phyloP scores from a whole-genome alignment of 2,113 vertebrate species.

The Crotophaga sulcirostris region DNA sequence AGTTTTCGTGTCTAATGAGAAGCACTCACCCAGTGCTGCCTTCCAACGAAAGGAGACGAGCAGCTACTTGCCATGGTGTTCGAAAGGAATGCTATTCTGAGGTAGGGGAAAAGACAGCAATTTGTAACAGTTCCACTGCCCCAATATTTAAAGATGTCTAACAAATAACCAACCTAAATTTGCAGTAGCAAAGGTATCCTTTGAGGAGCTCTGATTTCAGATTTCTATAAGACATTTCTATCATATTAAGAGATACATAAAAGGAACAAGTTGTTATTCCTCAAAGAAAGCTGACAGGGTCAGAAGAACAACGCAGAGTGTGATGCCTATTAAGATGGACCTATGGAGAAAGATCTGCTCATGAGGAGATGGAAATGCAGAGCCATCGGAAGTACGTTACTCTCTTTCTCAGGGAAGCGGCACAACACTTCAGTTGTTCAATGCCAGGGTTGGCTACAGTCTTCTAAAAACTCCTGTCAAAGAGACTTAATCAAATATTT shows the following conservation, averaged over 20 bases:
- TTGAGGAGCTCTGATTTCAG: slow-evolving; percentile 2
- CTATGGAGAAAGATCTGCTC: neutral
- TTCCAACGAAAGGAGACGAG: slow-evolving; percentile 87
- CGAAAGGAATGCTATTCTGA: slow-evolving; percentile 99
- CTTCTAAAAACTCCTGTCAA: neutral
- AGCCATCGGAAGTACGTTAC: neutral
- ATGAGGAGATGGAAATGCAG: slow-evolving; percentile 1
- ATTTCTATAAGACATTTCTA: neutral
- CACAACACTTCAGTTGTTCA: neutral
- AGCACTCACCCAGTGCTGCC: slow-evolving; percentile 88
- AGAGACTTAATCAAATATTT: neutral
- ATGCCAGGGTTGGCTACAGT: neutral
- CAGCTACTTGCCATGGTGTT: slow-evolving; percentile 97
- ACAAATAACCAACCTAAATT: slow-evolving; percentile 29
- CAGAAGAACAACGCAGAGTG: neutral
- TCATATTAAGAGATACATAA: neutral
- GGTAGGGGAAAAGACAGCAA: slow-evolving; percentile 85
- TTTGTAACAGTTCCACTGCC: slow-evolving; percentile 73
- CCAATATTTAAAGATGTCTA: slow-evolving; percentile 34
- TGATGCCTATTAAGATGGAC: slow-evolving; percentile 12
- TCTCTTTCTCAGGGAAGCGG: neutral
- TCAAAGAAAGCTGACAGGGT: neutral
- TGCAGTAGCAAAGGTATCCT: neutral
- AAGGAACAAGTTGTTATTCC: slow-evolving; percentile 18
- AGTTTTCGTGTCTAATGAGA: slow-evolving; percentile 51